Conservation (phyloP, 2,888 invertebrate genomes). For the Furcula furcula region DNA sequence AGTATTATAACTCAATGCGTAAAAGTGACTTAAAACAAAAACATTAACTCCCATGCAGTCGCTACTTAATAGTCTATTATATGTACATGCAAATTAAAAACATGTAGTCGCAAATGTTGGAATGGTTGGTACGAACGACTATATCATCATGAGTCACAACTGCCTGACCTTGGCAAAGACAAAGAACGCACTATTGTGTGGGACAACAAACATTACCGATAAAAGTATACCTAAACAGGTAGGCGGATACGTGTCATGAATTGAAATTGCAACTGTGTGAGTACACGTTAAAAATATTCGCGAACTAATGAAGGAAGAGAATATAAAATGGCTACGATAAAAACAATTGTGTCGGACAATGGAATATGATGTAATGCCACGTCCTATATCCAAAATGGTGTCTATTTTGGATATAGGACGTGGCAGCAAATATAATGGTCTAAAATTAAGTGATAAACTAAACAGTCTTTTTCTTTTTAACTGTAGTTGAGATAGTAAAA, state of each 20-base stretch:
- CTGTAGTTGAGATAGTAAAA: no score
- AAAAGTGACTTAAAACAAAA: no score
- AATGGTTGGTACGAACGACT: no score
- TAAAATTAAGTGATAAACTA: neutral
- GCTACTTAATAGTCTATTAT: neutral
- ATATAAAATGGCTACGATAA: conserved; percentile 8
- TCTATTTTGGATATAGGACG: neutral
- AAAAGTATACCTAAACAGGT: conserved; percentile 64
- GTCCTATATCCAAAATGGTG: no score
- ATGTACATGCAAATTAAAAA: conserved; percentile 18
- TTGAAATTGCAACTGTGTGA: conserved; percentile 39
- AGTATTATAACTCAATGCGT: no score
- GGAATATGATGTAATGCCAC: conserved; percentile 4
- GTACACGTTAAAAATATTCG: conserved; percentile 37
- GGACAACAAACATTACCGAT: conserved; percentile 57
- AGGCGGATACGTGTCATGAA: conserved; percentile 45
- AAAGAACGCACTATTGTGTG: conserved; percentile 60
- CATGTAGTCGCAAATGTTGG: conserved; percentile 20
- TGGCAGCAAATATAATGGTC: neutral
- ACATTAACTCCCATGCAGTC: neutral
- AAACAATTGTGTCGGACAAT: conserved; percentile 12
- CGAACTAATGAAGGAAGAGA: conserved; percentile 45
- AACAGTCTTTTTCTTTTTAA: no score
- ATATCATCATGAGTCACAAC: conserved; percentile 33
- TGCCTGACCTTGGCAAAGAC: conserved; percentile 68